Evolutionary conservation across 1,140 invertebrate genomes (phyloP).

Genomic region (Camponotus pennsylvanicus): DNA sequence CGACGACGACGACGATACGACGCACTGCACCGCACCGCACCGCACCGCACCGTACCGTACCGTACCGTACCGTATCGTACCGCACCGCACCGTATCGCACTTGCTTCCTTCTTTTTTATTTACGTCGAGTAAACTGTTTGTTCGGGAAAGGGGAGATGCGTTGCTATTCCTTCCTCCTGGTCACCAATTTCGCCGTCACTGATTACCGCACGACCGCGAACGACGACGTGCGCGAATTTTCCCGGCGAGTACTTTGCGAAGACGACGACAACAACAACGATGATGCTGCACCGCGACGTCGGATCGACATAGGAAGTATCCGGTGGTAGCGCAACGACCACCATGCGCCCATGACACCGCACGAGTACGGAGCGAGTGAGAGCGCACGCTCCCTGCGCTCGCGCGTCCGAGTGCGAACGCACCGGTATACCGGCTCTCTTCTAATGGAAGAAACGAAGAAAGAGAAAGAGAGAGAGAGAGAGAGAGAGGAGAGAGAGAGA

Average conservation of each 20-base stretch:
- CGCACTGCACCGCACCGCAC: not conserved
- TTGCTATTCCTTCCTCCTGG: not conserved
- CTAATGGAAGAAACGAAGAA: slow-evolving; percentile 44
- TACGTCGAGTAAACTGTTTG: not conserved
- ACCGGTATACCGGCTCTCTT: slow-evolving; percentile 53
- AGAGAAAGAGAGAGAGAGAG: slow-evolving; percentile 45
- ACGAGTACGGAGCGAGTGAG: slow-evolving; percentile 80
- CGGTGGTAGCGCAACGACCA: slow-evolving; percentile 74
- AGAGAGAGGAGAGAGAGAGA: slow-evolving; percentile 50
- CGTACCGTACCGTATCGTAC: not conserved
- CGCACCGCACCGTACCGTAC: not conserved
- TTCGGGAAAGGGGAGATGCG: not conserved
- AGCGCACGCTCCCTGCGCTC: slow-evolving; percentile 73
- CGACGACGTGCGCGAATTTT: slow-evolving; percentile 25
- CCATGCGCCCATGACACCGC: slow-evolving; percentile 81
- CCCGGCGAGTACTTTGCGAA: slow-evolving; percentile 13
- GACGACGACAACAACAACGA: slow-evolving; percentile 19
- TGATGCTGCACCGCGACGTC: slow-evolving; percentile 52
- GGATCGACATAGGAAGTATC: slow-evolving; percentile 74
- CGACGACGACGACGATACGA: slow-evolving; percentile 27
- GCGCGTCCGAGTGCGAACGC: slow-evolving; percentile 72
- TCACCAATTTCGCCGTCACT: slow-evolving; percentile 44
- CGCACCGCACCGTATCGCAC: not conserved
- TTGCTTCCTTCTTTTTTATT: not conserved
- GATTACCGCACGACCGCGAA: slow-evolving; percentile 26